Conservation (phyloP, 2,113 vertebrate species). For the Lepisosteus osseus region DNA sequence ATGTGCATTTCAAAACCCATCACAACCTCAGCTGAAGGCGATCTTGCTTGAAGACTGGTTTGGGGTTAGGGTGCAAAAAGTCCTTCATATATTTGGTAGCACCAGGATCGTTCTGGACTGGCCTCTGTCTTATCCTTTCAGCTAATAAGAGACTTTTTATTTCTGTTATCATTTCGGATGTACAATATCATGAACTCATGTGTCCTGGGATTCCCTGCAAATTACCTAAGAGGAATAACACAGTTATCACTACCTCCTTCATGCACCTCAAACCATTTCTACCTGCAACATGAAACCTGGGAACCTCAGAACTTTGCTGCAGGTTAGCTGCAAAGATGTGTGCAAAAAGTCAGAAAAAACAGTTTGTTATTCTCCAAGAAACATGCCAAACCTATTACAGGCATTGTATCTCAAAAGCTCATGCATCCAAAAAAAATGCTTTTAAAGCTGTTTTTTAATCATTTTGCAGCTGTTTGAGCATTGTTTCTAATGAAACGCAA, state of each 20-base stretch:
- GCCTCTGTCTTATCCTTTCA: no score
- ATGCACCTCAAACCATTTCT: neutral
- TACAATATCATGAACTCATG: no score
- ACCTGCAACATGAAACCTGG: neutral
- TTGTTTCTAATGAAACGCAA: constrained; percentile 2
- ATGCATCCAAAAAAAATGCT: neutral
- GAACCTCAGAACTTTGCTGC: neutral
- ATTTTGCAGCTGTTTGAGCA: constrained; percentile 5
- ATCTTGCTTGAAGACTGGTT: no score
- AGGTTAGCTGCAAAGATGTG: neutral
- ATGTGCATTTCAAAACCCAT: no score
- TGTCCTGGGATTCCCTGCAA: neutral
- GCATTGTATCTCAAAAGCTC: neutral
- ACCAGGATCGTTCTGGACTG: no score
- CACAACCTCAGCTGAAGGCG: no score
- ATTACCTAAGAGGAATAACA: neutral
- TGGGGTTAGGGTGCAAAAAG: no score
- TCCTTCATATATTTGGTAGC: no score
- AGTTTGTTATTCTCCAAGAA: neutral
- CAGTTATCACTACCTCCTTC: neutral
- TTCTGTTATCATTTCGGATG: no score
- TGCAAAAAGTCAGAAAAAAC: neutral
- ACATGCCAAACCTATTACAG: neutral
- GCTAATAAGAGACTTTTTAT: no score
- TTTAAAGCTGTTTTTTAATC: neutral